A percentile compares a stretch with the other conserved stretches of the same genome.
phyloP scores from a whole-genome alignment of 2,888 invertebrate genomes.

The Malachius bipustulatus region DNA sequence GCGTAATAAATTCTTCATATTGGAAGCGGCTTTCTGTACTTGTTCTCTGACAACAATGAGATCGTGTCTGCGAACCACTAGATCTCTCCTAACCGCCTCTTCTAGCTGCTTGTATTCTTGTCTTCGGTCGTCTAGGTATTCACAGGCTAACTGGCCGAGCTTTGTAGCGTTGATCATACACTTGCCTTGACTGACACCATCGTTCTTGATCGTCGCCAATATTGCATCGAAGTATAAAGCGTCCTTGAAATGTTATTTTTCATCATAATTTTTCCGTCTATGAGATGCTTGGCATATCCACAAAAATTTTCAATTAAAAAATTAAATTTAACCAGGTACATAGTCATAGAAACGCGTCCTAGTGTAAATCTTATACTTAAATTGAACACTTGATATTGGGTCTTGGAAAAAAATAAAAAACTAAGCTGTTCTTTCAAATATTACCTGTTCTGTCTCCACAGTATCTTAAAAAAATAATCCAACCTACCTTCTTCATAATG shows the following conservation, averaged over 20 bases:
- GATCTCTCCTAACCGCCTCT: conserved; percentile 47
- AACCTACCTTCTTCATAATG: conserved; percentile 48
- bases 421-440: no score
- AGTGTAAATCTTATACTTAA: no score
- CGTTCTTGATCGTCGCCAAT: conserved; percentile 44
- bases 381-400: no score
- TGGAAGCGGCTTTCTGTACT: conserved; percentile 35
- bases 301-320: no score
- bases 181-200: conserved; percentile 48
- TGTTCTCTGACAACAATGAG: conserved; percentile 40
- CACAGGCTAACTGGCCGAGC: conserved; percentile 54
- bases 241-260: no score
- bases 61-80: conserved; percentile 47
- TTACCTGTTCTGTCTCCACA: no score
- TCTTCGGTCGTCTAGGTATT: conserved; percentile 52
- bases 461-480: no score
- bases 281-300: no score
- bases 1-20: conserved; percentile 37
- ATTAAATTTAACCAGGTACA: no score
- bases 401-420: no score
- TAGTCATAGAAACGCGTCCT: no score
- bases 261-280: no score
- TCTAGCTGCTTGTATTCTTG: conserved; percentile 48
- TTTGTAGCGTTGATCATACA: conserved; percentile 51
- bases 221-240: conserved; percentile 52